These are phyloP conservation scores for Callithrix jacchus DNA, from an alignment of 2,113 vertebrate genomes.

Conservation along the genomic window DNA sequence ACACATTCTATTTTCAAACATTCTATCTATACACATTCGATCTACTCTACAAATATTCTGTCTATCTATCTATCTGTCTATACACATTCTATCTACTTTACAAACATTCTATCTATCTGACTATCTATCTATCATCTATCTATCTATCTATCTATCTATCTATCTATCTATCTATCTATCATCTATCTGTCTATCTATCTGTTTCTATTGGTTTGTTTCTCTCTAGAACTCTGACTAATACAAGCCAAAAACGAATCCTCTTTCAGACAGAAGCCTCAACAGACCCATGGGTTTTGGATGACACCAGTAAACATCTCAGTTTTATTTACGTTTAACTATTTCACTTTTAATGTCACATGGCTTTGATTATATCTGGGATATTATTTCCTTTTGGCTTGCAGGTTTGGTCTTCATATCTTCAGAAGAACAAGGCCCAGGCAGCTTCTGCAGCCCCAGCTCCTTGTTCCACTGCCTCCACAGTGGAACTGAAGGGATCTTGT, in stretches of 20 bases:
- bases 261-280: neutral
- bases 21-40: neutral
- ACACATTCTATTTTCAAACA: too few species aligned
- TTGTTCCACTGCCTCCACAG: fast-evolving
- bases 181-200: neutral
- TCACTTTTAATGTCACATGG: neutral
- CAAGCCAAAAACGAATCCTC: neutral
- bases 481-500: neutral
- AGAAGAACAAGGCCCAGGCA: neutral
- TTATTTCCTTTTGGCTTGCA: neutral
- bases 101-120: neutral
- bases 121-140: neutral
- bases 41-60: neutral
- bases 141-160: neutral
- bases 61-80: neutral
- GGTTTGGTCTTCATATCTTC: neutral
- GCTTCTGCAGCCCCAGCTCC: neutral
- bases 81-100: neutral
- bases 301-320: neutral
- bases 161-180: neutral
- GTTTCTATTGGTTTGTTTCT: neutral
- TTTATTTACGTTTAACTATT: too few species aligned
- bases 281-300: neutral
- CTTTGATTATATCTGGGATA: neutral
- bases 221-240: neutral